A percentile compares a stretch with the other conserved stretches of the same genome.
These are phyloP conservation scores for Stenoptilia bipunctidactyla DNA, from an alignment of 2,888 invertebrate genomes.

Conservation along the genomic window DNA sequence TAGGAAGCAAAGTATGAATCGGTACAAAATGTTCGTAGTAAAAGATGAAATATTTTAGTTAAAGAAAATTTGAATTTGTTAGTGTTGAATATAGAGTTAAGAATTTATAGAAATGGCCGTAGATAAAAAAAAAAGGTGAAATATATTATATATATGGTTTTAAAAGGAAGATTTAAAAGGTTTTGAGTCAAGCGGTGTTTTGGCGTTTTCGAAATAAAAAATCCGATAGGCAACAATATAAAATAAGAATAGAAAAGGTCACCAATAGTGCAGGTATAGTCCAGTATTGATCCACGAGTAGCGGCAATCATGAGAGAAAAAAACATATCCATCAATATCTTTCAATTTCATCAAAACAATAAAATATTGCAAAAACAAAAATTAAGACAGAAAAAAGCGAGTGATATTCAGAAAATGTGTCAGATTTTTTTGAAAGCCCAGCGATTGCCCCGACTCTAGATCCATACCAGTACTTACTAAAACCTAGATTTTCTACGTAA, in stretches of 20 bases:
- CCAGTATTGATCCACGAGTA: conserved; percentile 62
- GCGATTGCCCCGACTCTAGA: conserved; percentile 59
- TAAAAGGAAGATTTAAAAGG: conserved; percentile 1
- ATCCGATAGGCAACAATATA: conserved; percentile 22
- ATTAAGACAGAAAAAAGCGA: conserved; percentile 38
- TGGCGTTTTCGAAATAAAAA: conserved; percentile 25
- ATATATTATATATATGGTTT: no score
- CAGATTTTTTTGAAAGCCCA: conserved; percentile 72
- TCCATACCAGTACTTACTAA: conserved; percentile 28
- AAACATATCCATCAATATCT: conserved; percentile 62
- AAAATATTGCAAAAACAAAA: conserved; percentile 22
- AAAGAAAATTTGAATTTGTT: no score
- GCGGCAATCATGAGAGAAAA: conserved; percentile 71
- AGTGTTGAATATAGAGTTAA: no score
- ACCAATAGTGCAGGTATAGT: conserved; percentile 65
- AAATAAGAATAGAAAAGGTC: conserved; percentile 23
- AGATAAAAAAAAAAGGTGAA: no score
- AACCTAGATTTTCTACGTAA: conserved; percentile 59
- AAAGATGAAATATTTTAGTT: no score
- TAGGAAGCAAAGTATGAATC: conserved; percentile 9
- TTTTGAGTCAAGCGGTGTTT: conserved; percentile 49
- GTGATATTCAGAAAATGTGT: conserved; percentile 78
- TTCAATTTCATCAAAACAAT: conserved; percentile 25
- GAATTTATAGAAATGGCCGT: no score
- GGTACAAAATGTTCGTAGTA: no score